Conservation (phyloP, 2,113 vertebrate species). For the Ascaphus truei region DNA sequence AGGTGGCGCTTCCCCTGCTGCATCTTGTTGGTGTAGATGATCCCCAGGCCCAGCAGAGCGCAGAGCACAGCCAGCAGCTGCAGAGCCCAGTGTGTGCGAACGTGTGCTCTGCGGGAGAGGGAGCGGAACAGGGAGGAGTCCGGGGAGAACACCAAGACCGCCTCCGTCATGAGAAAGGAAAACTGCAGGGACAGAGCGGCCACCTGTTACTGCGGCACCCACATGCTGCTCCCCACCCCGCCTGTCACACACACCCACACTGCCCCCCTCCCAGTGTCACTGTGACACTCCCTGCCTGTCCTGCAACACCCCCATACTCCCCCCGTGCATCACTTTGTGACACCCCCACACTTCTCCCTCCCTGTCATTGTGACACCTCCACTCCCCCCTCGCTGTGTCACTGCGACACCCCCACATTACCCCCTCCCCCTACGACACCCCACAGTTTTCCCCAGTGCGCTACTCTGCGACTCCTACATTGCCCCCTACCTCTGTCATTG, state of each 20-base stretch:
- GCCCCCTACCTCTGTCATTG: too few species aligned
- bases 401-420: too few species aligned
- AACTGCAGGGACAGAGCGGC: constrained; percentile 64
- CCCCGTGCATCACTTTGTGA: too few species aligned
- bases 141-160: constrained; percentile 86
- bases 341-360: too few species aligned
- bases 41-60: constrained; percentile 70
- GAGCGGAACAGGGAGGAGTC: constrained; percentile 71
- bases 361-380: too few species aligned
- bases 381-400: too few species aligned
- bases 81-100: constrained; percentile 81
- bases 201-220: background rate
- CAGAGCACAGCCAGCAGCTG: constrained; percentile 76
- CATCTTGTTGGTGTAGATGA: constrained; percentile 84
- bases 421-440: too few species aligned
- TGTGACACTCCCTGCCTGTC: too few species aligned
- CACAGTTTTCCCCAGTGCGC: too few species aligned
- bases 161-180: constrained; percentile 90
- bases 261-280: background rate
- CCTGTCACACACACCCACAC: background rate
- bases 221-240: background rate
- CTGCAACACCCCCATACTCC: too few species aligned
- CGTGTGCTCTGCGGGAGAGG: constrained; percentile 77
- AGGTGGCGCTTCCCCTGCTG: constrained; percentile 81
- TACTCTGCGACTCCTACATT: too few species aligned